Conservation (phyloP, 2,797 vertebrate species). For the Tragopan temminckii region DNA sequence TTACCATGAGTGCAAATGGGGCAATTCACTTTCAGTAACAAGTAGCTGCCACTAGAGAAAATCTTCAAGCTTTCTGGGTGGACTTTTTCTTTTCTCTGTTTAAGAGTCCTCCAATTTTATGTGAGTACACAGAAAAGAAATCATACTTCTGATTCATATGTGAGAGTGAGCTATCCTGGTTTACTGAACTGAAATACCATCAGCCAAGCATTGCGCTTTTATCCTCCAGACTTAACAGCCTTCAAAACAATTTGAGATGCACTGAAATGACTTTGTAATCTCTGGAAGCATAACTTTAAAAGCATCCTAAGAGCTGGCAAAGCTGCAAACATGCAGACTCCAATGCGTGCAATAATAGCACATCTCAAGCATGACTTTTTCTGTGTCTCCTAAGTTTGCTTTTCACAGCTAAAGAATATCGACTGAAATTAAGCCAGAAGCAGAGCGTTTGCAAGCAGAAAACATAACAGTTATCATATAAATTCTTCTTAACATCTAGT, state of each 20-base stretch:
- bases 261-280: not conserved
- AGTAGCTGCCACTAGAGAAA: not conserved
- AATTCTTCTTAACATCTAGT: conserved; percentile 35
- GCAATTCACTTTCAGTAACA: not conserved
- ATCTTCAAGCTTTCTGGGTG: not conserved
- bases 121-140: not conserved
- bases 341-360: not conserved
- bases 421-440: conserved; percentile 24
- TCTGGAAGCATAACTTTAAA: not conserved
- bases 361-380: not conserved
- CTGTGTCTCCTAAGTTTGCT: conserved; percentile 1
- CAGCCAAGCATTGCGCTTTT: not conserved
- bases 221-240: not conserved
- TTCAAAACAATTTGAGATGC: not conserved
- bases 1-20: not conserved
- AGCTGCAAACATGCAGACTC: not conserved
- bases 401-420: conserved; percentile 42
- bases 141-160: not conserved
- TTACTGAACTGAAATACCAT: not conserved
- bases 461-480: conserved; percentile 44
- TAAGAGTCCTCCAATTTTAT: not conserved
- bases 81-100: not conserved
- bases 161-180: not conserved
- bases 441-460: conserved; percentile 14
- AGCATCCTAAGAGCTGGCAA: not conserved